Percentiles rank a stretch among this genome's conserved stretches.
These are phyloP conservation scores for Coelopa frigida DNA, from an alignment of 1,140 invertebrate genomes.

Conservation along the genomic window DNA sequence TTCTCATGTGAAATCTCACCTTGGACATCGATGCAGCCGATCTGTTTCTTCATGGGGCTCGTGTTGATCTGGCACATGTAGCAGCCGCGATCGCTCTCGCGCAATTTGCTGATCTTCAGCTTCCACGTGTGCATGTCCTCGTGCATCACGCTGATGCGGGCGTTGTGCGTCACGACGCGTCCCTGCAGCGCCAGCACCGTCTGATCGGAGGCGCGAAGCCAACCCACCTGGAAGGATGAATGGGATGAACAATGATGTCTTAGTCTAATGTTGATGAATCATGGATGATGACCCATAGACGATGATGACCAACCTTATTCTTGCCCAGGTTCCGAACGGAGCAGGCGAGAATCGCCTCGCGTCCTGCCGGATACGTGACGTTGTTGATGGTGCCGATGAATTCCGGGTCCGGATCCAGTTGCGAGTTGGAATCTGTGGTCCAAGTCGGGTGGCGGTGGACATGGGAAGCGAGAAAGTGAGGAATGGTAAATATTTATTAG, in stretches of 20 bases:
- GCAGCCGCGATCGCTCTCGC: constrained; percentile 65
- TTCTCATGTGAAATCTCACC: constrained; percentile 54
- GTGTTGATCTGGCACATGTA: constrained; percentile 89
- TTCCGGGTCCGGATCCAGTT: constrained; percentile 53
- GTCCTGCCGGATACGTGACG: constrained; percentile 71
- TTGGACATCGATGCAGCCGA: constrained; percentile 81
- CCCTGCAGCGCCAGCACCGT: constrained; percentile 79
- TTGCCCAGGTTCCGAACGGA: constrained; percentile 71
- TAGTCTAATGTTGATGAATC: not conserved
- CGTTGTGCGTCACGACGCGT: constrained; percentile 81
- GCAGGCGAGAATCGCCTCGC: constrained; percentile 76
- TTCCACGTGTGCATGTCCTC: constrained; percentile 70
- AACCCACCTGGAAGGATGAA: constrained; percentile 68
- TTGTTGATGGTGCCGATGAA: constrained; percentile 73
- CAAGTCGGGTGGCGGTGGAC: no score
- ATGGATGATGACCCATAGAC: not conserved
- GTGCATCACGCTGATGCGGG: constrained; percentile 69
- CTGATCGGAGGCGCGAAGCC: constrained; percentile 82
- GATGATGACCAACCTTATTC: constrained; percentile 74
- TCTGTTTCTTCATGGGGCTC: constrained; percentile 76
- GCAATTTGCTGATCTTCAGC: constrained; percentile 64
- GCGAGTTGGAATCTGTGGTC: constrained; percentile 33
- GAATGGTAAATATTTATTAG: no score
- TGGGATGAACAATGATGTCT: not conserved
- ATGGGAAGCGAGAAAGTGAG: not conserved